phyloP scores from a whole-genome alignment of 2,113 vertebrate genomes.

The Indicator indicator region DNA sequence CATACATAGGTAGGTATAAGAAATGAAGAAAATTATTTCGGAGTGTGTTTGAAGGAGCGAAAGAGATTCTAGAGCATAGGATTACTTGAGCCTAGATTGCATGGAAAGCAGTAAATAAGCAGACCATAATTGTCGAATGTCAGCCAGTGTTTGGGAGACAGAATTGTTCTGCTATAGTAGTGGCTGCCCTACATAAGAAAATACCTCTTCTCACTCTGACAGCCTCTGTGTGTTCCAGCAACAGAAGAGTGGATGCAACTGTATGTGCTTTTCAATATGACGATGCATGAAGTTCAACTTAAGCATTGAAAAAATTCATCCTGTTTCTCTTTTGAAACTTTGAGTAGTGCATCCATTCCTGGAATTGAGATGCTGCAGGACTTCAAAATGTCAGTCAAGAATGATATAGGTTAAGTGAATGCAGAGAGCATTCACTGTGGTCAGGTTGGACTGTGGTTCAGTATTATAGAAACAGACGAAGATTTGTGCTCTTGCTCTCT shows the following conservation, averaged over 20 bases:
- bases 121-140: background rate
- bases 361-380: background rate
- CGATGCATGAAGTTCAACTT: background rate
- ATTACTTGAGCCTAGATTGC: background rate
- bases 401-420: background rate
- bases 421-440: background rate
- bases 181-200: background rate
- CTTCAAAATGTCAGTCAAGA: background rate
- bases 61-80: background rate
- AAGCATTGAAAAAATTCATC: background rate
- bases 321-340: background rate
- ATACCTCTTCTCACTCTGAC: background rate
- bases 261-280: background rate
- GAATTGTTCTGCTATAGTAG: too few species aligned
- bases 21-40: background rate
- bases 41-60: background rate
- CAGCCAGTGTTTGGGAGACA: background rate
- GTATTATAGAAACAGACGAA: background rate
- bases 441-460: background rate
- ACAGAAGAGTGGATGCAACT: background rate
- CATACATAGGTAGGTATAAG: background rate
- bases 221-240: background rate
- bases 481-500: background rate
- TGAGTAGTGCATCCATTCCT: background rate
- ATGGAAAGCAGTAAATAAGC: background rate